A percentile compares a stretch with the other conserved stretches of the same genome.
phyloP scores from a whole-genome alignment of 1,140 invertebrate genomes.

The Tachypleus tridentatus region DNA sequence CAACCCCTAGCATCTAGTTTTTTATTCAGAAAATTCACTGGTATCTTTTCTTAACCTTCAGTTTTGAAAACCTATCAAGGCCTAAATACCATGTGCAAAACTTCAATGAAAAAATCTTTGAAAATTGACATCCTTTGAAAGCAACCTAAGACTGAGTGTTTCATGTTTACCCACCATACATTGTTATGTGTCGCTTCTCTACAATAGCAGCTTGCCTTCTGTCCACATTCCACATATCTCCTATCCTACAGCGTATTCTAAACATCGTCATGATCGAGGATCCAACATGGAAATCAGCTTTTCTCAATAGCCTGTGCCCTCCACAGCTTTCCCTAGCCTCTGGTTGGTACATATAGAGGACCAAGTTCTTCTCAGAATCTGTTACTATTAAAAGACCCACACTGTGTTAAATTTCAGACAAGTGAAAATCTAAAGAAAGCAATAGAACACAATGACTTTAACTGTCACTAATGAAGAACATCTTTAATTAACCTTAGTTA shows the following conservation, averaged over 20 bases:
- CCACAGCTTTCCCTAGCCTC: conserved; percentile 89
- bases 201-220: conserved; percentile 44
- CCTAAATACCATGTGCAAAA: no score
- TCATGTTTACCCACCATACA: conserved; percentile 56
- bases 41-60: no score
- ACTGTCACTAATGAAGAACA: no score
- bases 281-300: conserved; percentile 90
- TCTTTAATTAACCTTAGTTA: no score
- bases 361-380: conserved; percentile 83
- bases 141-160: background rate
- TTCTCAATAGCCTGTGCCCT: conserved; percentile 77
- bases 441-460: no score
- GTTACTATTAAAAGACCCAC: conserved; percentile 28
- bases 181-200: conserved; percentile 72
- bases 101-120: no score
- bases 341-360: conserved; percentile 91
- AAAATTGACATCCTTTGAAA: background rate
- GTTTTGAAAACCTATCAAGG: no score
- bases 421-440: no score
- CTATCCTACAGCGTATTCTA: conserved; percentile 62
- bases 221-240: conserved; percentile 40
- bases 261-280: conserved; percentile 83
- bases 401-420: no score
- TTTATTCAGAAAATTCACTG: no score
- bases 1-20: no score